Conservation (phyloP, 1,140 invertebrate genomes). For the Caenorhabditis briggsae region DNA sequence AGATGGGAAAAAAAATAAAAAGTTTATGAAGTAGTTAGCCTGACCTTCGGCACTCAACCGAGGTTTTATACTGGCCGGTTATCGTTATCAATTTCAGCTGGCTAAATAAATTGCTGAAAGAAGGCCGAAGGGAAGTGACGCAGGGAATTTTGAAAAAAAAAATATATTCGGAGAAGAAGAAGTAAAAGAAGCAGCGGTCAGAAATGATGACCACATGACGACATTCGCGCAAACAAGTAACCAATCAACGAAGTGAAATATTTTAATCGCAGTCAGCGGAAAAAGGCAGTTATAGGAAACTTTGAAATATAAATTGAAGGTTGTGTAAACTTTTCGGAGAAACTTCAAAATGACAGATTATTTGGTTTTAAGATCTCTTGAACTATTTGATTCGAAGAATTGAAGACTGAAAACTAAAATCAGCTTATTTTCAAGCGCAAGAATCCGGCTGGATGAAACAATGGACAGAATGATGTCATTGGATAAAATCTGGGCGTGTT, state of each 20-base stretch:
- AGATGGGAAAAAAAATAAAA: not conserved
- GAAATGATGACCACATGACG: conserved; percentile 47
- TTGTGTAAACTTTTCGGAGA: too few relatives aligned
- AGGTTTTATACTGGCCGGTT: conserved; percentile 24
- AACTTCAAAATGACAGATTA: too few relatives aligned
- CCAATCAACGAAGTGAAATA: conserved; percentile 48
- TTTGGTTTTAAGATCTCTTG: too few relatives aligned
- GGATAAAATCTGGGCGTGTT: not conserved
- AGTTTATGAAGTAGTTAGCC: not conserved
- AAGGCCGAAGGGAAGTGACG: not conserved
- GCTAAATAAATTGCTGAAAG: too few relatives aligned
- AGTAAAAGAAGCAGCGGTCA: not conserved
- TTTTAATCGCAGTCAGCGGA: conserved; percentile 7
- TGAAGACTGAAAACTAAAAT: too few relatives aligned
- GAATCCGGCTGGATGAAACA: too few relatives aligned
- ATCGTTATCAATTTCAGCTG: conserved; percentile 29
- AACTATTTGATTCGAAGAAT: too few relatives aligned
- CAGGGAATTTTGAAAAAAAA: not conserved
- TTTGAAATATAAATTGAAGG: not conserved
- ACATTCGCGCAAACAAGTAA: conserved; percentile 48
- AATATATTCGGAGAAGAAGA: conserved; percentile 35
- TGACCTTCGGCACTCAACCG: conserved; percentile 31
- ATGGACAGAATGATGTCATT: conserved; percentile 6
- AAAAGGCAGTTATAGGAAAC: not conserved
- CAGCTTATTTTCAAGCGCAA: too few relatives aligned